Base-by-base conservation (phyloP, 2,113 vertebrate species). In the Prunella fulvescens region DNA sequence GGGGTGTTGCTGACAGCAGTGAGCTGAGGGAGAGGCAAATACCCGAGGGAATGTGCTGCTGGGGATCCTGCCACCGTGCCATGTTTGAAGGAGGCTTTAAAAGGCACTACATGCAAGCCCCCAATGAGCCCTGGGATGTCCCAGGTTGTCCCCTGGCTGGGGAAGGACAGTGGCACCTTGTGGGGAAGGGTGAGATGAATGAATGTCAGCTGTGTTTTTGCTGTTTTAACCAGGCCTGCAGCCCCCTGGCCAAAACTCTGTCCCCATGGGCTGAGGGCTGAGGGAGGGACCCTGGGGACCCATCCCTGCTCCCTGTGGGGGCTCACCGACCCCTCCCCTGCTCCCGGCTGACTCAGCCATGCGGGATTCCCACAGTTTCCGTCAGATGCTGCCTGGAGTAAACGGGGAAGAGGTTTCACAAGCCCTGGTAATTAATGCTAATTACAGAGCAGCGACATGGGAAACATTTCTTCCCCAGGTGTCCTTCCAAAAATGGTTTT, bases 371-470 rank as follows among this genome's bases (percentile, higher is more conserved):
- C 95, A 95, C 89, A 95, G 94, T 91, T 95, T 91, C 93, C 90
- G 62, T 93, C 94, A 72, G 89, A 79, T 83, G 44, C 80, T 76
- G 84, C 92, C 94, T 86, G 90, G 56, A 95, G 81, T 94, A 64
- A 74, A 57, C 61, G 82, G 80, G 87, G 88, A 94, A 96, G 88
- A 96, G 90, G 82, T 97, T 96, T 95, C 90, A 95, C 92, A 94
- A 96, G 94, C 80, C 60, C 82, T 35, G 35, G 87, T 96, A 96
- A 97, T 97, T 96, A 97, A 94, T 93, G 94, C 90, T 96, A 96
- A 97, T 97, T 96, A 96, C 93, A 97, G 94, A 97, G 90, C 92
- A 97, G 93, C 77, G 51, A 83, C 95, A 93, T 92, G 93, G 62
- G 94, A 97, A 95, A 94, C 85, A 86, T 88, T 94, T 88, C 86